Base-by-base conservation (phyloP, 2,888 invertebrate genomes). In the Lithophane socia region DNA sequence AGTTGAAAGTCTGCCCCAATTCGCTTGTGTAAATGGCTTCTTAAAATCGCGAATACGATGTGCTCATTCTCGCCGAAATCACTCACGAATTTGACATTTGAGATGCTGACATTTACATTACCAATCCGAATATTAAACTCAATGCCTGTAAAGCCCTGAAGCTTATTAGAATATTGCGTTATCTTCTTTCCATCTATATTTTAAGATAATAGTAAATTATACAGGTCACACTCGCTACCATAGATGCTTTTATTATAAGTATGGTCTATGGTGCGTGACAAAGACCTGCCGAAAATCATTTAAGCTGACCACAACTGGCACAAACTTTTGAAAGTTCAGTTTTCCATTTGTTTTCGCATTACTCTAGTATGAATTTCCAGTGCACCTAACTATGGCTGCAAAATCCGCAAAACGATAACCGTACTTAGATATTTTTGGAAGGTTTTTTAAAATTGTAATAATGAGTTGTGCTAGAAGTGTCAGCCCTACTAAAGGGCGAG, bases 401-500 rank as follows among this genome's bases (percentile, higher is more conserved):
- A 47, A 47, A 42, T 3, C 12, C 0, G n/a, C 8, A 5, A 72
- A 49, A 49, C 29, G 2, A 4, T 4, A 54, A 8, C 10, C 54
- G n/a, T n/a, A n/a, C n/a, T n/a, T n/a, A n/a, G n/a, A n/a, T n/a
- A n/a, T n/a, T n/a, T n/a, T n/a, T n/a, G n/a, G n/a, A n/a, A n/a
- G n/a, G n/a, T n/a, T n/a, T n/a, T n/a, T n/a, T n/a, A n/a, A n/a
- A 18, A 21, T 37, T 0, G 47, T 29, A 56, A 10, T 29, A 16
- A 29, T 54, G 29, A 3, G 18, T 54, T 63, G 13, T 29, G 21
- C 16, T 29, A 4, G 8, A 18, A 37, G 66, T 85, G 88, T 0
- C 87, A 92, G 47, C 93, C 93, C 91, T 92, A 63, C 3, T 2
- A 44, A 68, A 84, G 88, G 85, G 88, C 87, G 84, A 88, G 87